Conservation (phyloP, 2,113 vertebrate species). For the Dipodomys spectabilis region DNA sequence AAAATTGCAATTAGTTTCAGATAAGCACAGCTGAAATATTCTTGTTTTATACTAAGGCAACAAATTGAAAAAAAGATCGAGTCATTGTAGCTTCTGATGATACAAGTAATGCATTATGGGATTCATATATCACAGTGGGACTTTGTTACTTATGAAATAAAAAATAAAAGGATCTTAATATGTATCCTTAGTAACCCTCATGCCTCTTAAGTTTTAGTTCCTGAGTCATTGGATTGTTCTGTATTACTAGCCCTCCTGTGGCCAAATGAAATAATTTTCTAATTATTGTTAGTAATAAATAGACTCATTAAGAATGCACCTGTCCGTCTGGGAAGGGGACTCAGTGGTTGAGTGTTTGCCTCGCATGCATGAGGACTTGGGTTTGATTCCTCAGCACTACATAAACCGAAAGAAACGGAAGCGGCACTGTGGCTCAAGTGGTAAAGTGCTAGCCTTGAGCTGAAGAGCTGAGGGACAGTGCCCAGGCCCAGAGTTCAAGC, state of each 20-base stretch:
- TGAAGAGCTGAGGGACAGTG: no score
- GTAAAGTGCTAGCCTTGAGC: no score
- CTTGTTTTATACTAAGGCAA: slow-evolving; percentile 40
- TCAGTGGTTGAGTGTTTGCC: no score
- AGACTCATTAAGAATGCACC: slow-evolving; percentile 47
- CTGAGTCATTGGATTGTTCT: slow-evolving; percentile 47
- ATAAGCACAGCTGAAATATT: slow-evolving; percentile 69
- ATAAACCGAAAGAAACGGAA: no score
- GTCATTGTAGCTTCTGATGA: slow-evolving; percentile 16
- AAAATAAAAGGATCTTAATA: slow-evolving; percentile 17
- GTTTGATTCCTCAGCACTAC: no score
- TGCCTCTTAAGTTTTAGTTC: slow-evolving; percentile 65
- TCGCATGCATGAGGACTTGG: no score
- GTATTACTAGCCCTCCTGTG: slow-evolving; percentile 26
- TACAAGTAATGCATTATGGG: neutral
- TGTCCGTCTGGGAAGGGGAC: neutral
- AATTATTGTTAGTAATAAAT: slow-evolving; percentile 81
- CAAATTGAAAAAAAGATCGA: slow-evolving; percentile 54
- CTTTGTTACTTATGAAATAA: slow-evolving; percentile 10
- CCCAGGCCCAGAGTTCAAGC: no score
- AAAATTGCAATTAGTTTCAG: slow-evolving; percentile 53
- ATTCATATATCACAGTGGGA: neutral
- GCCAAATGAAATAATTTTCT: slow-evolving; percentile 68
- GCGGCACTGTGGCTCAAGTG: no score
- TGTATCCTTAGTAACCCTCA: slow-evolving; percentile 54